phyloP scores from a whole-genome alignment of 2,113 vertebrate genomes.

The Paramisgurnus dabryanus region DNA sequence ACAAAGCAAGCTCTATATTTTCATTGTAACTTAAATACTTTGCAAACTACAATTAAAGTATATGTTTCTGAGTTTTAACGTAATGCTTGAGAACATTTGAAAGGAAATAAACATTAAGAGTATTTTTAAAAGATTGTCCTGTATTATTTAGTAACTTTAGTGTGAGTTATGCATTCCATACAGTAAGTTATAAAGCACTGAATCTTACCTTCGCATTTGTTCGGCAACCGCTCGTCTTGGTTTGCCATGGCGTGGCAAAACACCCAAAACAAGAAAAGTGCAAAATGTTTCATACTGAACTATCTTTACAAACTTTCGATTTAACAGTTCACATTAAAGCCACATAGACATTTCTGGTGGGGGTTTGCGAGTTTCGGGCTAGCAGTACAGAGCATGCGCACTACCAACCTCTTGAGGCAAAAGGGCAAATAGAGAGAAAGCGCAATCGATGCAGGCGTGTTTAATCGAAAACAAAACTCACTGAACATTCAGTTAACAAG shows the following conservation, averaged over 20 bases:
- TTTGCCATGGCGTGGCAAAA: conserved; percentile 56
- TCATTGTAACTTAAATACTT: not conserved
- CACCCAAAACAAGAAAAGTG: conserved; percentile 52
- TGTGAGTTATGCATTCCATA: too few relatives aligned
- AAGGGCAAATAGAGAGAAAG: conserved; percentile 38
- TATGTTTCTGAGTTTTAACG: not conserved
- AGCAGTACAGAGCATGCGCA: conserved; percentile 60
- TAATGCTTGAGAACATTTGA: not conserved
- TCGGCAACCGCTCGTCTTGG: conserved; percentile 78
- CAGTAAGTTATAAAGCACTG: not conserved
- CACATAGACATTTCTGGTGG: conserved; percentile 63
- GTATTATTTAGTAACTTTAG: not conserved
- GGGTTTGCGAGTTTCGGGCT: not conserved
- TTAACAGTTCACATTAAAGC: conserved; percentile 33
- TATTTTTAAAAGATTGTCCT: not conserved
- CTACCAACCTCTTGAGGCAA: not conserved
- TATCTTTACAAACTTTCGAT: not conserved
- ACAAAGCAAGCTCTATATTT: too few relatives aligned
- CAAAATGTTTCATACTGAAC: conserved; percentile 54
- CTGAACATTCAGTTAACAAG: not conserved
- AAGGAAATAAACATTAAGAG: not conserved
- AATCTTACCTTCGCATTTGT: conserved; percentile 83
- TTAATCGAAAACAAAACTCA: conserved; percentile 39
- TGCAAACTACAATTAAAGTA: not conserved
- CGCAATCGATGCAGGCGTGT: conserved; percentile 45